Percentiles rank a stretch among this genome's conserved stretches.
phyloP scores from a whole-genome alignment of 2,888 invertebrate genomes.

The Alitta virens region DNA sequence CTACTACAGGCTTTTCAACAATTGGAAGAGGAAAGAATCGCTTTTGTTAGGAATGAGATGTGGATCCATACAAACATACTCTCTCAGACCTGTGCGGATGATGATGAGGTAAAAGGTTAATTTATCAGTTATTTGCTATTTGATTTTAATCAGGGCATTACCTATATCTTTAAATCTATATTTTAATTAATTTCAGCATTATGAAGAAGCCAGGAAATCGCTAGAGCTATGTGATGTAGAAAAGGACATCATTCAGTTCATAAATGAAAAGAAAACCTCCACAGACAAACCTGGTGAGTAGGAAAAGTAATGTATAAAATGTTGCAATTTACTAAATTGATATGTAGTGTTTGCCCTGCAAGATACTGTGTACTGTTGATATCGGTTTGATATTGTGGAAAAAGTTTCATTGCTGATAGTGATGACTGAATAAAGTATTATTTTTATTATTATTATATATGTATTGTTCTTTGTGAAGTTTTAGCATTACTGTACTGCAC shows the following conservation, averaged over 20 bases:
- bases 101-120: constrained; percentile 30
- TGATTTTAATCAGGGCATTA: neutral
- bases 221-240: constrained; percentile 13
- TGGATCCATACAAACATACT: constrained; percentile 37
- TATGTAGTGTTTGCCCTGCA: too few relatives aligned
- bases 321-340: too few relatives aligned
- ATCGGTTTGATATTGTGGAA: too few relatives aligned
- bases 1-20: constrained; percentile 31
- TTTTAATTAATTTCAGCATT: constrained; percentile 8
- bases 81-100: constrained; percentile 35
- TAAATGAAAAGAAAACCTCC: constrained; percentile 10
- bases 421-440: too few relatives aligned
- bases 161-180: neutral
- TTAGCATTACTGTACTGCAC: too few relatives aligned
- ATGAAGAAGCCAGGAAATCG: constrained; percentile 5
- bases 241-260: constrained; percentile 9
- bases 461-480: too few relatives aligned
- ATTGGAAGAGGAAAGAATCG: constrained; percentile 34
- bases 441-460: too few relatives aligned
- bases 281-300: constrained; percentile 15
- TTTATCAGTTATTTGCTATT: neutral
- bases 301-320: too few relatives aligned
- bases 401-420: too few relatives aligned
- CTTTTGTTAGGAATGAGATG: constrained; percentile 31
- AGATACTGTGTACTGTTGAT: too few relatives aligned